These are phyloP conservation scores for Picathartes gymnocephalus DNA, from an alignment of 2,113 vertebrate genomes.

Conservation along the genomic window DNA sequence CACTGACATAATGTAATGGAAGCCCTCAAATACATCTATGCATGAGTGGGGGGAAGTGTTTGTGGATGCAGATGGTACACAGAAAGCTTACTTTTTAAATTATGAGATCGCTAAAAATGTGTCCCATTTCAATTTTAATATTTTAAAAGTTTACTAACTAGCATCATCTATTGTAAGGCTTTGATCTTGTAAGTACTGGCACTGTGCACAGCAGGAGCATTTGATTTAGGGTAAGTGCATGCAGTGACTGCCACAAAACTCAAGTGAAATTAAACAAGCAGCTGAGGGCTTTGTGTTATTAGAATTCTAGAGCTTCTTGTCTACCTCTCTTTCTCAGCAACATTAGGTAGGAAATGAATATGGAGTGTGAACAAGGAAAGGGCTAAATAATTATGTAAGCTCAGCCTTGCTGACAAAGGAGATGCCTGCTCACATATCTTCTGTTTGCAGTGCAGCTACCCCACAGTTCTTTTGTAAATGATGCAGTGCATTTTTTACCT, in stretches of 20 bases:
- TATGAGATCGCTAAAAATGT: not conserved
- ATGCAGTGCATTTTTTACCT: not conserved
- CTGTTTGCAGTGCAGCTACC: not conserved
- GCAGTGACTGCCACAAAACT: slow-evolving; percentile 11
- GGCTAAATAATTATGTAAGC: not conserved
- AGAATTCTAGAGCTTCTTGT: slow-evolving; percentile 12
- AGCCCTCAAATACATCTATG: not conserved
- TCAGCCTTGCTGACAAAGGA: not conserved
- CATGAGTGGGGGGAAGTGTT: not conserved
- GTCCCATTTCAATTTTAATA: slow-evolving; percentile 24
- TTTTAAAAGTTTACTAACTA: slow-evolving; percentile 27
- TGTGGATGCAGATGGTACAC: not conserved
- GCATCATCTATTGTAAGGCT: not conserved
- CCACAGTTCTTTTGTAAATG: not conserved
- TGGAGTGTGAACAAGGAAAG: not conserved
- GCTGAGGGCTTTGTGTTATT: slow-evolving; percentile 33
- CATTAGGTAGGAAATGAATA: not conserved
- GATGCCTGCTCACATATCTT: not conserved
- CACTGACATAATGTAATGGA: not conserved
- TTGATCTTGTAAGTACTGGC: slow-evolving; percentile 51
- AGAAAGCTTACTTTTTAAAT: not conserved
- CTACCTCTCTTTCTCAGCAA: not conserved
- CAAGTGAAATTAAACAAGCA: slow-evolving; percentile 40
- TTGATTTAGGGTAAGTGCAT: slow-evolving; percentile 39
- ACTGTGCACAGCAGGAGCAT: slow-evolving; percentile 52